These are phyloP conservation scores for Pelobates cultripes DNA, from an alignment of 2,797 vertebrate species.

Conservation along the genomic window DNA sequence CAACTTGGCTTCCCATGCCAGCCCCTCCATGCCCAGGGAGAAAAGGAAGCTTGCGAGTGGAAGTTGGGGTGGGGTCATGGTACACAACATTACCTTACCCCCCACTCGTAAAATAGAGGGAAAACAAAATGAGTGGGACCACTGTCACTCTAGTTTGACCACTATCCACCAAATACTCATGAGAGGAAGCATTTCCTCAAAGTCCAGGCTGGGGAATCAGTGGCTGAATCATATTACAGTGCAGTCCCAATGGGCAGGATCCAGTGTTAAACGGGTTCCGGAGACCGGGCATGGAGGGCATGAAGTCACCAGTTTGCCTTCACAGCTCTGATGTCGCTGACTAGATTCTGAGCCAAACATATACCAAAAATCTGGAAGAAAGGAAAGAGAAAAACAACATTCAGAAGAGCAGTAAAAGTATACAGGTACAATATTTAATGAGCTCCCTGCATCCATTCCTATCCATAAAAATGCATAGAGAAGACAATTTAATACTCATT, in stretches of 20 bases:
- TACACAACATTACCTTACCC: slow-evolving; percentile 5
- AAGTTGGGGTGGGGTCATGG: not conserved
- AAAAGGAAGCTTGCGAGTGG: slow-evolving; percentile 29
- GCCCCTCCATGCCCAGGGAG: slow-evolving; percentile 49
- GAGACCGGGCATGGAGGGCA: slow-evolving; percentile 18
- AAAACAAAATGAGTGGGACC: slow-evolving; percentile 3
- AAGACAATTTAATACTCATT: no score
- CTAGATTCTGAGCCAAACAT: slow-evolving; percentile 89
- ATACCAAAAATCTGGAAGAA: slow-evolving; percentile 86
- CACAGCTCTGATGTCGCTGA: slow-evolving; percentile 88
- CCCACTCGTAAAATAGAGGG: slow-evolving; percentile 8
- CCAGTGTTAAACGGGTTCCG: slow-evolving; percentile 26
- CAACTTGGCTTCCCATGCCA: slow-evolving; percentile 47
- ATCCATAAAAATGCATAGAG: no score
- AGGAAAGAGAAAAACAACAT: not conserved
- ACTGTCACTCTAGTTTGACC: slow-evolving; percentile 7
- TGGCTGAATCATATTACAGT: slow-evolving; percentile 14
- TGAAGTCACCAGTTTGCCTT: slow-evolving; percentile 86
- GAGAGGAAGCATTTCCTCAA: slow-evolving; percentile 7
- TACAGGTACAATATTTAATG: no score
- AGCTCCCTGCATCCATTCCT: no score
- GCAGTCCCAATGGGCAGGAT: slow-evolving; percentile 34
- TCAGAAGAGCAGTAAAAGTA: no score
- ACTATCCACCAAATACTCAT: slow-evolving; percentile 17
- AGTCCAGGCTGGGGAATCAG: slow-evolving; percentile 16